These are phyloP conservation scores for Dasypus novemcinctus DNA, from an alignment of 2,113 vertebrate genomes.

Conservation along the genomic window DNA sequence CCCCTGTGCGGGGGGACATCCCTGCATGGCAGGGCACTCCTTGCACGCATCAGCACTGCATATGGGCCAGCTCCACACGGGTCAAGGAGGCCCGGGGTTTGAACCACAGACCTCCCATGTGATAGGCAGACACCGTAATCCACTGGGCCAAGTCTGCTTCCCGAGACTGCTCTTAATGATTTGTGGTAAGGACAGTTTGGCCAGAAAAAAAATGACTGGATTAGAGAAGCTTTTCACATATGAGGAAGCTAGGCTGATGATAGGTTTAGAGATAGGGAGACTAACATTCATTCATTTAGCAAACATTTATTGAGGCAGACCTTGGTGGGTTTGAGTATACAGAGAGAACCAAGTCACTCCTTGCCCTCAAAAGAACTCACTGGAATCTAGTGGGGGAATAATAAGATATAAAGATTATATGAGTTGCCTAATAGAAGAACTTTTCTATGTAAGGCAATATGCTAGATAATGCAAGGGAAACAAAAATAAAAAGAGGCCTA, in stretches of 20 bases:
- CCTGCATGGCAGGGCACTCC: too few species aligned
- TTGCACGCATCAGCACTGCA: too few species aligned
- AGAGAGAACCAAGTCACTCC: neutral
- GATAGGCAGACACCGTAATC: too few species aligned
- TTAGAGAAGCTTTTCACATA: neutral
- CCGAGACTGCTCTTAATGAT: neutral
- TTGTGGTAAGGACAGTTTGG: conserved; percentile 25
- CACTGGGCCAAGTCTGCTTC: too few species aligned
- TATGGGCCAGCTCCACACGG: too few species aligned
- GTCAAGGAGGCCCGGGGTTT: too few species aligned
- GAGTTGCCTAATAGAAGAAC: neutral
- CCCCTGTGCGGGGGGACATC: too few species aligned
- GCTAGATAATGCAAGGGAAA: neutral
- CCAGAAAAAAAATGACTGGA: conserved; percentile 19
- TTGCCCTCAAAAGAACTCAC: neutral
- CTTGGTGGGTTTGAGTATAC: neutral
- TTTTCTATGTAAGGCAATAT: neutral
- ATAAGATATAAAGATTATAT: conserved; percentile 2
- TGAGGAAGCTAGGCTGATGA: neutral
- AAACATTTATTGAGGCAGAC: neutral
- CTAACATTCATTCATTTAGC: conserved; percentile 2
- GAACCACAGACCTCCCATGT: too few species aligned
- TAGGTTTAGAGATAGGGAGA: neutral
- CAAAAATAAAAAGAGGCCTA: conserved; percentile 24
- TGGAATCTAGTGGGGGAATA: neutral